Percentiles rank a stretch among this genome's conserved stretches.
Evolutionary conservation across 2,113 vertebrate genomes (phyloP).

Genomic region (Chloropsis cyanopogon): DNA sequence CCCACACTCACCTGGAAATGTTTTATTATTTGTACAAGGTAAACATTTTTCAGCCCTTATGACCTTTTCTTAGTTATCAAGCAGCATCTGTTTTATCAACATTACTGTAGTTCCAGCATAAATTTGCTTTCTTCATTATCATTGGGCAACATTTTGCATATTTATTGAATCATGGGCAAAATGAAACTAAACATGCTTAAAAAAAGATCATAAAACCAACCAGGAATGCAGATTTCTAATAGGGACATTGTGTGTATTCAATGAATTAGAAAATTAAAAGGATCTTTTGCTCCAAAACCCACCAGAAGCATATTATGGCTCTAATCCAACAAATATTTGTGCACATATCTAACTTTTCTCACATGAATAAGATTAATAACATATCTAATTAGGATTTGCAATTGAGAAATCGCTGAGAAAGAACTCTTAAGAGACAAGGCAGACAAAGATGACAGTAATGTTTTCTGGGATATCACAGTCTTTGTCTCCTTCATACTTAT

Average conservation of each 20-base stretch:
- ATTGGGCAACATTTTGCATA: not conserved
- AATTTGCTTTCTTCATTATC: not conserved
- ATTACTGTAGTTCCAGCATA: not conserved
- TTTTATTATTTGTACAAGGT: not conserved
- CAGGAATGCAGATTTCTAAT: not conserved
- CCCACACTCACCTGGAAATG: not conserved
- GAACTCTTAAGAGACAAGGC: not conserved
- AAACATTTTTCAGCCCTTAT: not conserved
- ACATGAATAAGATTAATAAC: slow-evolving; percentile 36
- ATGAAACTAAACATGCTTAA: not conserved
- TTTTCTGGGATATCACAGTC: not conserved
- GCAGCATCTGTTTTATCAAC: not conserved
- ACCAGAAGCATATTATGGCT: not conserved
- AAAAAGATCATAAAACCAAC: not conserved
- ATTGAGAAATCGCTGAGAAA: slow-evolving; percentile 4
- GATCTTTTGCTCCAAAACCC: not conserved
- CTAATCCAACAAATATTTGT: slow-evolving; percentile 48
- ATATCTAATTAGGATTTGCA: slow-evolving; percentile 29
- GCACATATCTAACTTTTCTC: slow-evolving; percentile 4
- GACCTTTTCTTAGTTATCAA: not conserved
- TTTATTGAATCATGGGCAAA: not conserved
- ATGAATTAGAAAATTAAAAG: slow-evolving; percentile 37
- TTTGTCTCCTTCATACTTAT: not conserved
- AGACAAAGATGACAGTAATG: not conserved
- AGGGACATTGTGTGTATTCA: not conserved